Base-by-base conservation (phyloP, 2,797 vertebrate genomes). In the Fringilla coelebs region DNA sequence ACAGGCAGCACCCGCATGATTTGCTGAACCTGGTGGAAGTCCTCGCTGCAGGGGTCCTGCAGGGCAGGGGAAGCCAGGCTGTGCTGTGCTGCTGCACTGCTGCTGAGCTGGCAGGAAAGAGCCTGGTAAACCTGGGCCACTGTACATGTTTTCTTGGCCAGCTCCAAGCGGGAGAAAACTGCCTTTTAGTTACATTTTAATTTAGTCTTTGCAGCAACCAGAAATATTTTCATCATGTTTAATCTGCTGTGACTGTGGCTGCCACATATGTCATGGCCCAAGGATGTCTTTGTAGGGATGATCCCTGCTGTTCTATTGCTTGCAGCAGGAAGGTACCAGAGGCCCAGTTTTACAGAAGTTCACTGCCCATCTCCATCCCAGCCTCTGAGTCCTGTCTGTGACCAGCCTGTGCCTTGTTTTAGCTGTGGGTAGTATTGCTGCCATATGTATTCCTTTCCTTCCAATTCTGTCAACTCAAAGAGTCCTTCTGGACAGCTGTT, bases 41-140 rank as follows among this genome's bases (percentile, higher is more conserved):
- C 21, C 11, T n/a, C 1, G 0, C 49, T 16, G 21, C 0, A 0
- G 22, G 32, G 13, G 4, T 82, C 24, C n/a, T n/a, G n/a, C 24
- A 9, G 38, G 0, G 5, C 29, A 1, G 21, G 52, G 22, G 38
- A 75, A 45, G n/a, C 9, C 6, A 5, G 62, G 21, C 49, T 4
- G 8, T 17, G 43, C 22, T 29, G 31, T 0, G 0, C 58, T 29
- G 49, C 68, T 45, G 40, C 7, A 8, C 58, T 81, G 58, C 71
- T 71, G 61, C 62, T 46, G 57, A 63, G 25, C 48, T 55, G 84
- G 19, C 28, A 68, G 34, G 45, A 92, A 25, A 49, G 73, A 31
- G 19, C 19, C 55, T 40, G n/a, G 7, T 21, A 58, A 72, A 62
- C 36, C 45, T 48, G 36, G 25, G 45, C 1, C 51, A 43, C 52